These are phyloP conservation scores for Eulimnadia texana DNA, from an alignment of 1,140 invertebrate species.

Conservation along the genomic window DNA sequence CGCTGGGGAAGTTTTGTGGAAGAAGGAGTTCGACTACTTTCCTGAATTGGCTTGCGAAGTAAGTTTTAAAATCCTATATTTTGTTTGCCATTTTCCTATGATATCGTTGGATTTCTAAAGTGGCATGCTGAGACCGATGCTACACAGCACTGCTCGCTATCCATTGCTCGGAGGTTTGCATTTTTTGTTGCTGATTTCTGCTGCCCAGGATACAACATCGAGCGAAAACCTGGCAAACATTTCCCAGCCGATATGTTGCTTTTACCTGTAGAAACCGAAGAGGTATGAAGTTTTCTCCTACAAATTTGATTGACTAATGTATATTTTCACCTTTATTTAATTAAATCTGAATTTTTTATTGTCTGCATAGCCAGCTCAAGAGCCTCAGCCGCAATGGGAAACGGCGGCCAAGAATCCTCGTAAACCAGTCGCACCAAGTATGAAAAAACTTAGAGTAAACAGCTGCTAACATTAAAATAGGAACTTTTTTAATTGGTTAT, in stretches of 20 bases:
- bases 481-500: too few species aligned
- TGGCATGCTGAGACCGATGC: slow-evolving; percentile 10
- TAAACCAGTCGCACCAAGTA: too few species aligned
- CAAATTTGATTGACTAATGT: background rate
- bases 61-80: background rate
- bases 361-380: too few species aligned
- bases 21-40: slow-evolving; percentile 4
- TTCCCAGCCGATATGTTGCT: background rate
- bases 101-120: too few species aligned
- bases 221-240: slow-evolving; percentile 11
- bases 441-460: too few species aligned
- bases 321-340: background rate
- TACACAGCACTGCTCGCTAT: slow-evolving; percentile 7
- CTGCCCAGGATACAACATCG: slow-evolving; percentile 9
- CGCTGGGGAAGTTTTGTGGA: slow-evolving; percentile 2
- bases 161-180: background rate
- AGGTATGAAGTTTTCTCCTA: background rate
- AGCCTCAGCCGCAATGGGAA: too few species aligned
- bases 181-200: slow-evolving; percentile 15
- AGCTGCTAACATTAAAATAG: too few species aligned
- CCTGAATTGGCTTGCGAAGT: slow-evolving; percentile 13
- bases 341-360: too few species aligned
- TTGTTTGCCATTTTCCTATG: too few species aligned
- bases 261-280: background rate
- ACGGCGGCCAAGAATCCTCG: too few species aligned